These are phyloP conservation scores for Cryptus viduatorius DNA, from an alignment of 2,888 invertebrate genomes.

Conservation along the genomic window DNA sequence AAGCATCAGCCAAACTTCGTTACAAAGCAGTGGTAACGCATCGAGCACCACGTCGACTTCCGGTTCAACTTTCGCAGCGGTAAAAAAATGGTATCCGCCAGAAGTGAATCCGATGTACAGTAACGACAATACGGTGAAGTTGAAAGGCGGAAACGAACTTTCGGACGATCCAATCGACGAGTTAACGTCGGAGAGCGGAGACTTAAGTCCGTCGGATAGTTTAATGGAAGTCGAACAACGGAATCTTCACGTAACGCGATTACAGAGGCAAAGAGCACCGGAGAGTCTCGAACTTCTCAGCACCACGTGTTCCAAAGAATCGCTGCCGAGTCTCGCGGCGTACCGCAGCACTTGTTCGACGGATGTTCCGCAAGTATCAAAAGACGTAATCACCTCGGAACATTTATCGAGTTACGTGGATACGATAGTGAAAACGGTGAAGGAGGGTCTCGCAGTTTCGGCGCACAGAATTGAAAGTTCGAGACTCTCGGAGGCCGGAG, in stretches of 20 bases:
- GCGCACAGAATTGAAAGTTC: not conserved
- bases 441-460: not conserved
- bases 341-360: not conserved
- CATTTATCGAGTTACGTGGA: not conserved
- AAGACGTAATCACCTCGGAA: not conserved
- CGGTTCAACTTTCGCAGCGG: constrained; percentile 37
- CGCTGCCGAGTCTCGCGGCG: not conserved
- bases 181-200: constrained; percentile 52
- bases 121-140: not conserved
- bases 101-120: constrained; percentile 51
- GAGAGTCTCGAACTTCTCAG: constrained; percentile 26
- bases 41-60: constrained; percentile 46
- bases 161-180: constrained; percentile 57
- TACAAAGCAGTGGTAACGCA: constrained; percentile 53
- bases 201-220: not conserved
- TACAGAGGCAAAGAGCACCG: constrained; percentile 36
- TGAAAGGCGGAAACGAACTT: constrained; percentile 39
- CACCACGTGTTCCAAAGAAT: constrained; percentile 4
- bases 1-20: constrained; percentile 58
- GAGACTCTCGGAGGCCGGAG: constrained; percentile 43
- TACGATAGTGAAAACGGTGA: not conserved
- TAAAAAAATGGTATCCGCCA: constrained; percentile 52
- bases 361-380: not conserved
- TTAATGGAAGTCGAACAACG: not conserved
- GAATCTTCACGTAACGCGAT: not conserved